These are phyloP conservation scores for Tineola bisselliella DNA, from an alignment of 2,888 invertebrate genomes.

Conservation along the genomic window DNA sequence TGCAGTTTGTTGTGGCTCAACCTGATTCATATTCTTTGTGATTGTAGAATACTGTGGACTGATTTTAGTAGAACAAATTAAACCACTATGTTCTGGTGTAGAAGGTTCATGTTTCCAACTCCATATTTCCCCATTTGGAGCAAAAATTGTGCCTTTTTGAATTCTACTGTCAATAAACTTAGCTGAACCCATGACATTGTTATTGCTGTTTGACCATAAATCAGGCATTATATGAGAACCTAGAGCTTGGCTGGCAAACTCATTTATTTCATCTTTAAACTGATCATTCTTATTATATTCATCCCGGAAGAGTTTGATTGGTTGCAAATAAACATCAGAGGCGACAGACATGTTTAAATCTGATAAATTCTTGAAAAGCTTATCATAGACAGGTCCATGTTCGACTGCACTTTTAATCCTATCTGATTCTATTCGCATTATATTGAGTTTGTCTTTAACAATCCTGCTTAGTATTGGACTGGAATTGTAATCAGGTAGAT, in stretches of 20 bases:
- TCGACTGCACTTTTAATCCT: conserved; percentile 69
- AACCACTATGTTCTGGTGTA: conserved; percentile 56
- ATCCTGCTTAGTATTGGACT: conserved; percentile 57
- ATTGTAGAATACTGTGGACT: conserved; percentile 57
- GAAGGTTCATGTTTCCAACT: conserved; percentile 62
- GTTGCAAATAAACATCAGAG: conserved; percentile 64
- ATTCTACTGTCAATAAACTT: conserved; percentile 50
- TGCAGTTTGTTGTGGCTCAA: conserved; percentile 55
- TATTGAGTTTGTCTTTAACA: conserved; percentile 60
- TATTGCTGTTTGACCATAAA: conserved; percentile 46
- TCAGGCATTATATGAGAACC: conserved; percentile 57
- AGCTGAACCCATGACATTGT: conserved; percentile 50
- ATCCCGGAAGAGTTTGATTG: conserved; percentile 64
- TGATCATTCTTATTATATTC: conserved; percentile 64
- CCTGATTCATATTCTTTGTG: conserved; percentile 50
- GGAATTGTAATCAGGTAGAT: conserved; percentile 56
- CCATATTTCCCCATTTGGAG: conserved; percentile 64
- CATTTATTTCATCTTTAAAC: conserved; percentile 64
- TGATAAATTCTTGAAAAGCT: conserved; percentile 61
- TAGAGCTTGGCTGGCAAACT: conserved; percentile 56
- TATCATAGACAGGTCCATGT: conserved; percentile 69
- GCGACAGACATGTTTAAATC: conserved; percentile 61
- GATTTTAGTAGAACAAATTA: conserved; percentile 56
- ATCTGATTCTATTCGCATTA: conserved; percentile 64
- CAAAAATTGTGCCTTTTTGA: conserved; percentile 61